Conservation (phyloP, 2,797 vertebrate species). For the Hipposideros larvatus region DNA sequence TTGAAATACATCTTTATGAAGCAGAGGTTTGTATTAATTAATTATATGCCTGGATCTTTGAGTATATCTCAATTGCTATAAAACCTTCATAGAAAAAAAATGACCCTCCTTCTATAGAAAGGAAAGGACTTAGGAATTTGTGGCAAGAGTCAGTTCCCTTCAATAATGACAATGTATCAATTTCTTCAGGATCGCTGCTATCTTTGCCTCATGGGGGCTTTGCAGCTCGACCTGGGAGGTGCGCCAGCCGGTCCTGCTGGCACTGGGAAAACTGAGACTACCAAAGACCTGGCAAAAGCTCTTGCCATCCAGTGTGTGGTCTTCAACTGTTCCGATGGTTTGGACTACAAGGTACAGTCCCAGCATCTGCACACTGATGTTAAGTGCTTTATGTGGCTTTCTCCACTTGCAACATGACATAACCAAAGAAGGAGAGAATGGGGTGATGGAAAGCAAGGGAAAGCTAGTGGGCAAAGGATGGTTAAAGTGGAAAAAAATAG, state of each 20-base stretch:
- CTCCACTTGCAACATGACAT: neutral
- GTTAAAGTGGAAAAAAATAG: neutral
- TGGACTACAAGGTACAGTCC: slow-evolving; percentile 93
- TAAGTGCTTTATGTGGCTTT: neutral
- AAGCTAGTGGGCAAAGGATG: neutral
- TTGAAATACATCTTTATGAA: slow-evolving; percentile 20
- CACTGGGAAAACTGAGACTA: slow-evolving; percentile 95
- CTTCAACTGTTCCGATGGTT: slow-evolving; percentile 95
- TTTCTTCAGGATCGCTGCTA: slow-evolving; percentile 93
- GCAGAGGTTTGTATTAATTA: neutral
- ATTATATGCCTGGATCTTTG: neutral
- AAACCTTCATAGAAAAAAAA: slow-evolving; percentile 9
- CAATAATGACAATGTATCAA: neutral
- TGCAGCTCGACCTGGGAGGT: slow-evolving; percentile 94
- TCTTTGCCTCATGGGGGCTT: slow-evolving; percentile 95
- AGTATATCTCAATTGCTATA: neutral
- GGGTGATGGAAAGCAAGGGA: neutral
- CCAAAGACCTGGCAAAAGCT: slow-evolving; percentile 94
- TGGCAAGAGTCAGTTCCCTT: neutral
- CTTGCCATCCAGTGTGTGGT: slow-evolving; percentile 95
- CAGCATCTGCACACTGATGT: neutral
- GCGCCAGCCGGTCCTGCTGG: slow-evolving; percentile 94
- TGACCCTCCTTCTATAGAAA: neutral
- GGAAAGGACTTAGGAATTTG: neutral
- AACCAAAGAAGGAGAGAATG: neutral